Conservation (phyloP, 2,888 invertebrate genomes). For the Philaethria dido region DNA sequence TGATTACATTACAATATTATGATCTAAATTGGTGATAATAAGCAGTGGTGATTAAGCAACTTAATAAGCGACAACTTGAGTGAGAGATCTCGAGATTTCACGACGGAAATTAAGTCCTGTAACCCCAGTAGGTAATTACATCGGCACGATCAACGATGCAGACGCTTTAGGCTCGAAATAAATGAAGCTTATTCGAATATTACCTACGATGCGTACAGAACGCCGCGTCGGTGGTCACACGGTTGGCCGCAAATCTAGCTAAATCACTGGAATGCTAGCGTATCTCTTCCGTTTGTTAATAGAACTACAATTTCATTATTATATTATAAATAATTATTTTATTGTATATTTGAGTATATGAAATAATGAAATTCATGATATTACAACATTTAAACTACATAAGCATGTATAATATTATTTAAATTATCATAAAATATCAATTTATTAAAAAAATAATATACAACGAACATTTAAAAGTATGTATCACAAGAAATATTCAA, state of each 20-base stretch:
- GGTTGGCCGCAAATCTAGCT: constrained; percentile 49
- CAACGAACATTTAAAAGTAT: background rate
- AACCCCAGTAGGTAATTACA: constrained; percentile 58
- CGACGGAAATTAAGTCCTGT: constrained; percentile 53
- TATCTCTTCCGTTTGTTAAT: constrained; percentile 30
- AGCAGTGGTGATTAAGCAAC: constrained; percentile 44
- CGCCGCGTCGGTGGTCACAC: constrained; percentile 43
- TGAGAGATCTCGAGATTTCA: constrained; percentile 49
- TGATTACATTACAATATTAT: constrained; percentile 12
- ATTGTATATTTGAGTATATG: too few relatives aligned
- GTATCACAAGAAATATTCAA: background rate
- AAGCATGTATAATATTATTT: too few relatives aligned
- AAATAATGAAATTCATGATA: too few relatives aligned
- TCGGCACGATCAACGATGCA: constrained; percentile 52
- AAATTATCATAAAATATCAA: too few relatives aligned
- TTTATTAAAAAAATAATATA: background rate
- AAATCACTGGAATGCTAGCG: constrained; percentile 42
- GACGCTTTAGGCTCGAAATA: constrained; percentile 49
- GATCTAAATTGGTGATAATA: constrained; percentile 37
- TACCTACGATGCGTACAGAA: constrained; percentile 46
- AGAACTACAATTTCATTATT: constrained; percentile 18
- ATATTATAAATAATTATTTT: background rate
- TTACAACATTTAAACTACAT: too few relatives aligned
- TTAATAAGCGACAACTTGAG: constrained; percentile 47
- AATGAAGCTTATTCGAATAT: constrained; percentile 55